Evolutionary conservation across 2,797 vertebrate species (phyloP).

Genomic region (Poecilia picta): DNA sequence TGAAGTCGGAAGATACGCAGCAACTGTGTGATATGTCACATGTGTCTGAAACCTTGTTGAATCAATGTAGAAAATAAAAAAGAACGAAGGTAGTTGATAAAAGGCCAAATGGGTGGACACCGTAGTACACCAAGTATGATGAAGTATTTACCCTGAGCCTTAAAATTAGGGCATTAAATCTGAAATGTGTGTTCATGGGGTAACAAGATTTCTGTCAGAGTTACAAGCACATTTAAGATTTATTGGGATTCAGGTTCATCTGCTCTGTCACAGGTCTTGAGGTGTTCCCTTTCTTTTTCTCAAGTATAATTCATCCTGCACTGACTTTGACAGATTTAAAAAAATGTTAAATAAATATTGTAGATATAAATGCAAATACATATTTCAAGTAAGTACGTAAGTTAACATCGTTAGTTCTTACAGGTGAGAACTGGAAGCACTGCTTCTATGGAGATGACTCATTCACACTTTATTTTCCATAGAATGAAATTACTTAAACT

Average conservation of each 20-base stretch:
- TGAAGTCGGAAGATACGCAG: neutral
- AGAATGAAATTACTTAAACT: neutral
- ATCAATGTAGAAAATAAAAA: neutral
- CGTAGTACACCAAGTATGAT: neutral
- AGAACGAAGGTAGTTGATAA: neutral
- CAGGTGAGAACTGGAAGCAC: neutral
- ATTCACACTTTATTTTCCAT: neutral
- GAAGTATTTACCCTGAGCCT: neutral
- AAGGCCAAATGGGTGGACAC: neutral
- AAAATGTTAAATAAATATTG: neutral
- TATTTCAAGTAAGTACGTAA: too few species aligned
- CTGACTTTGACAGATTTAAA: neutral
- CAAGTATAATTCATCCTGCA: neutral
- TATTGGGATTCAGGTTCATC: neutral
- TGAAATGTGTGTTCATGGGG: neutral
- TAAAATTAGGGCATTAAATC: neutral
- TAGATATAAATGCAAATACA: neutral
- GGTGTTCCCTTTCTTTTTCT: neutral
- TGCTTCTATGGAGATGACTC: neutral
- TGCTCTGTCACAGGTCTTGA: neutral
- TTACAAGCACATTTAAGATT: neutral
- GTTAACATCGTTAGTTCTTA: neutral
- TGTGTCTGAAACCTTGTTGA: neutral
- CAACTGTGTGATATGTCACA: neutral
- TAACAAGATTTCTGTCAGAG: neutral